Evolutionary conservation across 2,888 invertebrate species (phyloP).

Genomic region (Panzeria rudis): DNA sequence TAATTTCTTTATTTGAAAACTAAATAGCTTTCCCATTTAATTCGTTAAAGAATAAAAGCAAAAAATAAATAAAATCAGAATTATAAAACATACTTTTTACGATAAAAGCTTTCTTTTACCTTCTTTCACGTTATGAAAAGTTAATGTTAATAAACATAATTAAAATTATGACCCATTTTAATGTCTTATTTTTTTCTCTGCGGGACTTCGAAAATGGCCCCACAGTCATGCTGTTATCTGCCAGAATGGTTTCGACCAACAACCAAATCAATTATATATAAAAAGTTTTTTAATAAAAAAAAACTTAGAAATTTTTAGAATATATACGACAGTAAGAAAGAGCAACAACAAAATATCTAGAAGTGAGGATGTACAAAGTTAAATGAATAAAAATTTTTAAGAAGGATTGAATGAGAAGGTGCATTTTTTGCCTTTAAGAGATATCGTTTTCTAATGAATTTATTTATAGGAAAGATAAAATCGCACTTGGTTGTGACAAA

Average conservation of each 20-base stretch:
- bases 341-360: neutral
- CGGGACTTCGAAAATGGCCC: neutral
- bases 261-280: neutral
- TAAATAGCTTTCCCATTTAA: neutral
- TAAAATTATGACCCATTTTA: constrained; percentile 20
- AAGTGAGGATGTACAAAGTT: neutral
- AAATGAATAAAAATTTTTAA: neutral
- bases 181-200: neutral
- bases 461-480: too few species aligned
- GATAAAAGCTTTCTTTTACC: neutral
- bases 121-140: neutral
- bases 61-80: neutral
- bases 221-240: neutral
- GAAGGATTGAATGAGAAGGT: neutral
- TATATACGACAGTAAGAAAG: neutral
- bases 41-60: neutral
- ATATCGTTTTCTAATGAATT: too few species aligned
- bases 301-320: neutral
- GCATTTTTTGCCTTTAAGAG: too few species aligned
- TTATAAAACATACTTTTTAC: neutral
- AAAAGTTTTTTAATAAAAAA: constrained; percentile 19
- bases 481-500: too few species aligned
- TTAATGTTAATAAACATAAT: constrained; percentile 34
- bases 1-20: neutral
- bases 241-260: neutral